These are phyloP conservation scores for Characodon lateralis DNA, from an alignment of 2,797 vertebrate species.

Conservation along the genomic window DNA sequence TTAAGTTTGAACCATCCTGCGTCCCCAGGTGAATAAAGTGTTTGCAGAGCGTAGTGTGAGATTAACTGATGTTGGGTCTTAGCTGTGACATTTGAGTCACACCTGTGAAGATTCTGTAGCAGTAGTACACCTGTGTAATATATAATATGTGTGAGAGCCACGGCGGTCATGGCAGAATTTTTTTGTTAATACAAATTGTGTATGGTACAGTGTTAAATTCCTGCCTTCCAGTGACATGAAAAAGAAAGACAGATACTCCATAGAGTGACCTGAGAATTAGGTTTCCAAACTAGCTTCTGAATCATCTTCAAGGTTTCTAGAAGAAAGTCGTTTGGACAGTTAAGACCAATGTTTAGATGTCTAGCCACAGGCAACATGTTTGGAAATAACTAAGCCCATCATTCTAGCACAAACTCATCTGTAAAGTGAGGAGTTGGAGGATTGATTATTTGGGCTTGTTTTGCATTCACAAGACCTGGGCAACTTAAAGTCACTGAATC, in stretches of 20 bases:
- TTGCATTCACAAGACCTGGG: neutral
- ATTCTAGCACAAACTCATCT: neutral
- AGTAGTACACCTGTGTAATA: neutral
- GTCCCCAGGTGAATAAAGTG: neutral
- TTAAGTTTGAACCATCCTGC: neutral
- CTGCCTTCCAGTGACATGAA: neutral
- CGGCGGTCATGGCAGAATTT: neutral
- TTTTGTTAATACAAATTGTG: neutral
- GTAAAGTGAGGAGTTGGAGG: neutral
- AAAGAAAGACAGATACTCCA: neutral
- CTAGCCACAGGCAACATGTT: neutral
- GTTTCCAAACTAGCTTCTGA: neutral
- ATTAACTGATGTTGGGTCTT: neutral
- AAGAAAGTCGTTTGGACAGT: neutral
- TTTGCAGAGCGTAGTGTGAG: constrained; percentile 1
- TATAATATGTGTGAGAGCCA: neutral
- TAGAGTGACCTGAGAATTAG: neutral
- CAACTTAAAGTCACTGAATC: neutral
- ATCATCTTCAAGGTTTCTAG: neutral
- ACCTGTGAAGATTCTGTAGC: neutral
- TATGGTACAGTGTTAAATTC: neutral
- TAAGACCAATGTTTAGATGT: neutral
- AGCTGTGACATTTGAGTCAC: constrained; percentile 1
- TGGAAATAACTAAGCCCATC: neutral
- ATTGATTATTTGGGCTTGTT: neutral